Base-by-base conservation (phyloP, 1,140 invertebrate species). In the Cheumatopsyche charites region DNA sequence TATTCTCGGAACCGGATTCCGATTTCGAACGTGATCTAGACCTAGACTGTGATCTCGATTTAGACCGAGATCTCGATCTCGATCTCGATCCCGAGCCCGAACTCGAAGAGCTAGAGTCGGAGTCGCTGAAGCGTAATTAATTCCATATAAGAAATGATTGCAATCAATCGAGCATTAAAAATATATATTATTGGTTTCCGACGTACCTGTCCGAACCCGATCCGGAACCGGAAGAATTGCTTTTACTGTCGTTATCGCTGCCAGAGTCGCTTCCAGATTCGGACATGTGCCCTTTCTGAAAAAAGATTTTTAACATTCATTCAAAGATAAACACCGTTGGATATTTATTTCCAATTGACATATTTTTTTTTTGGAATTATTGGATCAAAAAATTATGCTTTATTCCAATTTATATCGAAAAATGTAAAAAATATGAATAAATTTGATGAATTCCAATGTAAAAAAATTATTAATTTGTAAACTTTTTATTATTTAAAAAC, bases 191-290 rank as follows among this genome's bases (percentile, higher is more conserved):
- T 42, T 6, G 12, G 41, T n/a, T n/a, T n/a, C n/a, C n/a, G n/a
- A n/a, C n/a, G n/a, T 81, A 89, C 84, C 88, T 88, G 73, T 88
- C 87, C 45, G 88, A 89, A 61, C 84, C 85, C 42, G 85, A 86
- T 49, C 82, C 85, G 11, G 86, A 87, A 29, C 86, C 87, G 78
- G 87, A 89, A 70, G 86, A 87, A 75, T 88, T 87, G 73, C 84
- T 86, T 75, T 84, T 84, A 79, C 85, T 88, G 68, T 82, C 80
- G 76, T 84, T 84, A 26, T 88, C 86, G 82, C 88, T 89, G 62
- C 86, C 85, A 74, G 88, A 89, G 79, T 88, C 88, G 80, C 88
- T 89, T 76, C 84, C 87, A 77, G 87, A 88, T 81, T 88, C 88
- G 79, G 85, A 84, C 78, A 87, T 86, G 74, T 81, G 85, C 67